phyloP scores from a whole-genome alignment of 2,113 vertebrate genomes.

The Microcebus tavaratra region DNA sequence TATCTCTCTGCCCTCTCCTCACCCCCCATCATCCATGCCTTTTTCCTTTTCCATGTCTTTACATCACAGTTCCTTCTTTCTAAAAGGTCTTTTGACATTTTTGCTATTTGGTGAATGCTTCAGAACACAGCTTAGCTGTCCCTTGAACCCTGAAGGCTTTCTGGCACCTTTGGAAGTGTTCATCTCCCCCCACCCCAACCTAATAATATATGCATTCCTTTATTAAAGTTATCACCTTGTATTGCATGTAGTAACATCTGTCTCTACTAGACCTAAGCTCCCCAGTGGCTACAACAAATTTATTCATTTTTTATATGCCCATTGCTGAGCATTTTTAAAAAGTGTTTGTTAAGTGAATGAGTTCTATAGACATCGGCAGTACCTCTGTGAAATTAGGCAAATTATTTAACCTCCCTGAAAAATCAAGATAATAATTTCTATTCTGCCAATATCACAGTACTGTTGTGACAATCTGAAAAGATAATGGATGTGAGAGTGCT shows the following conservation, averaged over 20 bases:
- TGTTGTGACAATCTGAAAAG: neutral
- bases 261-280: neutral
- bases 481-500: neutral
- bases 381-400: neutral
- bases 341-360: neutral
- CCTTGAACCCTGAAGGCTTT: neutral
- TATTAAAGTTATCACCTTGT: neutral
- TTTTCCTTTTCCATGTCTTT: constrained; percentile 38
- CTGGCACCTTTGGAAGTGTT: neutral
- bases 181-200: neutral
- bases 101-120: neutral
- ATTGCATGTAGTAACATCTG: neutral
- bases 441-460: neutral
- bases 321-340: constrained; percentile 15
- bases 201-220: neutral
- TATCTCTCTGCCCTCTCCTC: neutral
- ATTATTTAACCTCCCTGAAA: constrained; percentile 22
- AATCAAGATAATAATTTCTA: neutral
- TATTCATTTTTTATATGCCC: neutral
- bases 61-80: neutral
- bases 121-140: neutral
- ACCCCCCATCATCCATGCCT: neutral
- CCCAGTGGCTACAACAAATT: neutral
- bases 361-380: neutral
- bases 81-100: constrained; percentile 2